A percentile compares a stretch with the other conserved stretches of the same genome.
Evolutionary conservation across 2,888 invertebrate genomes (phyloP).

Genomic region (Platypus cylindrus): DNA sequence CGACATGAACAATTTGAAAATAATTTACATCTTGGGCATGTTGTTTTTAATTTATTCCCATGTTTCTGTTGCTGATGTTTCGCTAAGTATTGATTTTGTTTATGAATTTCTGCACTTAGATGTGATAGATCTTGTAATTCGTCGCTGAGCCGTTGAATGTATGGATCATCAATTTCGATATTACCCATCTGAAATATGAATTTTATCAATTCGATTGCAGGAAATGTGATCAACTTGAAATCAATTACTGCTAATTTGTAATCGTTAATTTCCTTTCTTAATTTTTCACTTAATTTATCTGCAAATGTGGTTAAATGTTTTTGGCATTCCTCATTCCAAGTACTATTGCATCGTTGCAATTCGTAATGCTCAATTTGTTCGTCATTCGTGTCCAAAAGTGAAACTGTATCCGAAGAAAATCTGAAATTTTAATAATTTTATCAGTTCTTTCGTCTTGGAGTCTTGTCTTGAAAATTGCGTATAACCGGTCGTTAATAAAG

Average conservation of each 20-base stretch:
- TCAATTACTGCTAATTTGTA: slow-evolving; percentile 28
- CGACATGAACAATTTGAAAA: slow-evolving; percentile 8
- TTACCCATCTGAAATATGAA: slow-evolving; percentile 33
- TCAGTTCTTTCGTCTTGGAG: too few relatives aligned
- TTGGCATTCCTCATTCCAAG: slow-evolving; percentile 52
- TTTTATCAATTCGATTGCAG: too few relatives aligned
- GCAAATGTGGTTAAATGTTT: slow-evolving; percentile 68
- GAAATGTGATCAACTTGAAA: not conserved
- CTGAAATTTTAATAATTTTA: too few relatives aligned
- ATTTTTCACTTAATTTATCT: slow-evolving; percentile 68
- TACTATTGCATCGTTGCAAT: slow-evolving; percentile 11
- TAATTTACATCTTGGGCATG: slow-evolving; percentile 40
- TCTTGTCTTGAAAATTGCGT: too few relatives aligned
- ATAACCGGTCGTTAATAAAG: too few relatives aligned
- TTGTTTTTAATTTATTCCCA: slow-evolving; percentile 19
- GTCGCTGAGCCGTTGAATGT: slow-evolving; percentile 44
- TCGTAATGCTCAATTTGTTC: slow-evolving; percentile 14
- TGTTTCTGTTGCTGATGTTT: slow-evolving; percentile 7
- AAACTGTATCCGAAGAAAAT: slow-evolving; percentile 24
- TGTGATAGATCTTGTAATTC: slow-evolving; percentile 46
- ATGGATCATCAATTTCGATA: slow-evolving; percentile 50
- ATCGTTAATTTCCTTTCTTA: slow-evolving; percentile 63
- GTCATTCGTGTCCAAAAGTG: slow-evolving; percentile 21
- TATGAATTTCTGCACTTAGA: slow-evolving; percentile 44
- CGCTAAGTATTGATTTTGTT: slow-evolving; percentile 44